A percentile compares a stretch with the other conserved stretches of the same genome.
These are phyloP conservation scores for Crenuchus spilurus DNA, from an alignment of 2,797 vertebrate genomes.

Conservation along the genomic window DNA sequence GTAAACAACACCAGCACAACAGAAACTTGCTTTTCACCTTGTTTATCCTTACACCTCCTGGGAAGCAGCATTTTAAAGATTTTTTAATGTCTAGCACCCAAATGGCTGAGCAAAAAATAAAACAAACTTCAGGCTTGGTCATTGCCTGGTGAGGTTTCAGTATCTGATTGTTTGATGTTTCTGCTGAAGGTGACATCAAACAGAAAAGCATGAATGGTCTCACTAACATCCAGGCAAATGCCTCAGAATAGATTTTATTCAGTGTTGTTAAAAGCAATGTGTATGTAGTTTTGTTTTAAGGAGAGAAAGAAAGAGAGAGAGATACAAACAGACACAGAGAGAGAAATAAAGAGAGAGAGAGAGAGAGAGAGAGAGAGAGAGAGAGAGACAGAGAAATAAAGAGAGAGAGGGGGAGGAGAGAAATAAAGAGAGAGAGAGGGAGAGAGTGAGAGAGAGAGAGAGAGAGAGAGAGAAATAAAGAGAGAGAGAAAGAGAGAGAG, in stretches of 20 bases:
- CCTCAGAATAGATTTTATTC: slow-evolving; percentile 40
- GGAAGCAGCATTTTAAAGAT: slow-evolving; percentile 63
- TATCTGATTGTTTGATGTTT: slow-evolving; percentile 55
- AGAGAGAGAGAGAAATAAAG: neutral
- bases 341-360: neutral
- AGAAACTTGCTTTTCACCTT: slow-evolving; percentile 65
- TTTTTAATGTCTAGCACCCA: slow-evolving; percentile 68
- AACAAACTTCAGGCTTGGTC: slow-evolving; percentile 38
- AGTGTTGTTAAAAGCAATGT: slow-evolving; percentile 14
- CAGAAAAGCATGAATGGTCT: slow-evolving; percentile 45
- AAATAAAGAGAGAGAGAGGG: neutral
- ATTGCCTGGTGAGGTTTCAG: slow-evolving; percentile 35
- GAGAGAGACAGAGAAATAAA: neutral
- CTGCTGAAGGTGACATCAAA: slow-evolving; percentile 52
- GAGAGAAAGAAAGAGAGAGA: neutral
- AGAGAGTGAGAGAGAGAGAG: neutral
- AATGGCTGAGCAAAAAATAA: slow-evolving; percentile 44
- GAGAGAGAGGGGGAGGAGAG: neutral
- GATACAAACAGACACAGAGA: neutral
- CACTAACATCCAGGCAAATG: slow-evolving; percentile 39
- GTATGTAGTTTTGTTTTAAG: neutral
- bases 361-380: neutral
- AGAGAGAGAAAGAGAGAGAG: neutral
- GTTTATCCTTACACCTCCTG: slow-evolving; percentile 68
- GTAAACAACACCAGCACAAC: slow-evolving; percentile 62